Conservation (phyloP, 2,888 invertebrate genomes). For the Drosophila koepferae region DNA sequence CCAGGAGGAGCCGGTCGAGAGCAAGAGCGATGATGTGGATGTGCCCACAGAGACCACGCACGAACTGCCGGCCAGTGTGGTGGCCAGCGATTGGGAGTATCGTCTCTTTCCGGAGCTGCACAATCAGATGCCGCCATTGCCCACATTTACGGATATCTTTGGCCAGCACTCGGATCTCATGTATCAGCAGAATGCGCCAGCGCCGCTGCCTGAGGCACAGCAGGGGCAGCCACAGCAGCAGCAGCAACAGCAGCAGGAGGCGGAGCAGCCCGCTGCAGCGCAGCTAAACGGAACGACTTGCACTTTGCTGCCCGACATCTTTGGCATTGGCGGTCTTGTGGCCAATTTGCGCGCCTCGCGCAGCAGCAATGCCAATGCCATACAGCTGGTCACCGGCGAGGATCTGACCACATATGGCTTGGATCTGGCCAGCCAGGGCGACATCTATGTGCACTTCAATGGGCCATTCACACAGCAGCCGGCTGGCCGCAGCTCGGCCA, state of each 20-base stretch:
- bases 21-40: constrained; percentile 32
- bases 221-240: neutral
- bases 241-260: neutral
- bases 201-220: neutral
- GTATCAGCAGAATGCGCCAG: constrained; percentile 22
- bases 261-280: neutral
- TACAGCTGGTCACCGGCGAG: constrained; percentile 54
- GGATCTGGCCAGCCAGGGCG: constrained; percentile 62
- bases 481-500: constrained; percentile 48
- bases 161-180: constrained; percentile 48
- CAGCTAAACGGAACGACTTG: neutral
- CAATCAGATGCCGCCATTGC: constrained; percentile 46
- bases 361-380: constrained; percentile 8
- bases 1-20: constrained; percentile 24
- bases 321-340: constrained; percentile 47
- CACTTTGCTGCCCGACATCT: constrained; percentile 31
- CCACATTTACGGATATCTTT: constrained; percentile 63
- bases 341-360: constrained; percentile 32
- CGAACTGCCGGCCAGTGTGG: neutral
- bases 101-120: constrained; percentile 61
- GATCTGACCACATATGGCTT: constrained; percentile 63
- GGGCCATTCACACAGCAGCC: constrained; percentile 65
- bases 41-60: neutral
- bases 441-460: constrained; percentile 71
- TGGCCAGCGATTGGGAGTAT: constrained; percentile 48